Base-by-base conservation (phyloP, 2,113 vertebrate species). In the Paradoxurus hermaphroditus region DNA sequence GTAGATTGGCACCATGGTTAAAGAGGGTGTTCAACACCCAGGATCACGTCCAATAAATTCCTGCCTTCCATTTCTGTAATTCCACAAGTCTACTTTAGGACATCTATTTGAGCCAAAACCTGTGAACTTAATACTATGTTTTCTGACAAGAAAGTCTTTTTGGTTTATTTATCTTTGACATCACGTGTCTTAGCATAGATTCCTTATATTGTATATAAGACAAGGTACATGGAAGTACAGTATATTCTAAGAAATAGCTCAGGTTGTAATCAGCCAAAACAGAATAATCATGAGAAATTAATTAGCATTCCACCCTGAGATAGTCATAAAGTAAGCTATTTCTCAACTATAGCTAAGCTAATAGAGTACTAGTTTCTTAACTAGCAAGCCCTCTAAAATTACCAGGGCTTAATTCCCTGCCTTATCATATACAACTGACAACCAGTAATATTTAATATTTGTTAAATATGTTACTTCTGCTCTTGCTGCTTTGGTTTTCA, bases 81-180 rank as follows among this genome's bases (percentile, higher is more conserved):
- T 79, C 23, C 7, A 4, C 19, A 19, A 67, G 23, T 92, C 85
- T 34, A 49, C 15, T 3, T n/a, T 21, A 44, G 62, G 65, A 7
- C 90, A 81, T 39, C 10, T 15, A 49, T 75, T 3, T 79, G 29
- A 79, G 34, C 29, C 2, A 84, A 75, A 56, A 36, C 27, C 3
- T 79, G 36, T 23, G 27, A 18, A 27, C 70, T 73, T 62, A 79
- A 56, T 23, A n/a, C 9, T 72, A 7, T 5, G 59, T 82, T 84
- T 81, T 91, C 56, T 82, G 36, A 87, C 63, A 75, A 87, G 3
- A 6, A 7, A 56, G 14, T 39, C 1, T 44, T 34, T 41, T 94
- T n/a, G 3, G 56, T 95, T 82, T 75, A 65, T 39, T 96, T 14
- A 83, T 62, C 65, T 78, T 72, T 67, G 41, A 56, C 59, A 36